Evolutionary conservation across 2,888 invertebrate species (phyloP).

Genomic region (Euphydryas editha): DNA sequence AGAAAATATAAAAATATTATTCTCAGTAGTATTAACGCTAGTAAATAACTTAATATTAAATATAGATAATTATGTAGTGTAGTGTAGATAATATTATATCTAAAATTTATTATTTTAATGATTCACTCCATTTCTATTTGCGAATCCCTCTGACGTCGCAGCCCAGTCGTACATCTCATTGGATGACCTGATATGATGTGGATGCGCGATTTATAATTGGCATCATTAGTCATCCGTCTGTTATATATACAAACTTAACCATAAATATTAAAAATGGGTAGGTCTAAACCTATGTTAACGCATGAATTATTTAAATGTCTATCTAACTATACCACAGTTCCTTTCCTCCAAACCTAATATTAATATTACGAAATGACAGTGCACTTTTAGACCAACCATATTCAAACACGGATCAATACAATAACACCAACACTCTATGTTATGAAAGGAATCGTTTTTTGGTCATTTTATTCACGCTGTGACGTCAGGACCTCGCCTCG

Average conservation of each 20-base stretch:
- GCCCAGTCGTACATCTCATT: slow-evolving; percentile 21
- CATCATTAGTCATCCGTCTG: slow-evolving; percentile 26
- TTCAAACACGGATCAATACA: slow-evolving; percentile 11
- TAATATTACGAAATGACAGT: slow-evolving; percentile 8
- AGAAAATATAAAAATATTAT: too few species aligned
- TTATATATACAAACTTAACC: not conserved
- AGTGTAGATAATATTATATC: not conserved
- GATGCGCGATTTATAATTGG: slow-evolving; percentile 29
- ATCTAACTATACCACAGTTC: not conserved
- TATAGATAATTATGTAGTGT: not conserved
- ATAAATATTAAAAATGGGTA: not conserved
- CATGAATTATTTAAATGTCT: not conserved
- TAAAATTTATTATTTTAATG: slow-evolving; percentile 9
- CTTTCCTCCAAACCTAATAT: not conserved
- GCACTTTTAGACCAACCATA: slow-evolving; percentile 2
- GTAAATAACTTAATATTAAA: too few species aligned
- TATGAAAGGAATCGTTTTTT: not conserved
- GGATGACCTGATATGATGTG: slow-evolving; percentile 21
- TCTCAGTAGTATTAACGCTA: too few species aligned
- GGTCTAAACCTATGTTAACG: not conserved
- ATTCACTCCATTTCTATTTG: slow-evolving; percentile 28
- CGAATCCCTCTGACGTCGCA: slow-evolving; percentile 22
- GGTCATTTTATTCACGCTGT: slow-evolving; percentile 13
- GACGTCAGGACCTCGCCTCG: slow-evolving; percentile 27
- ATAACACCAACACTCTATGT: not conserved